Base-by-base conservation (phyloP, 2,113 vertebrate genomes). In the Lagenorhynchus albirostris region DNA sequence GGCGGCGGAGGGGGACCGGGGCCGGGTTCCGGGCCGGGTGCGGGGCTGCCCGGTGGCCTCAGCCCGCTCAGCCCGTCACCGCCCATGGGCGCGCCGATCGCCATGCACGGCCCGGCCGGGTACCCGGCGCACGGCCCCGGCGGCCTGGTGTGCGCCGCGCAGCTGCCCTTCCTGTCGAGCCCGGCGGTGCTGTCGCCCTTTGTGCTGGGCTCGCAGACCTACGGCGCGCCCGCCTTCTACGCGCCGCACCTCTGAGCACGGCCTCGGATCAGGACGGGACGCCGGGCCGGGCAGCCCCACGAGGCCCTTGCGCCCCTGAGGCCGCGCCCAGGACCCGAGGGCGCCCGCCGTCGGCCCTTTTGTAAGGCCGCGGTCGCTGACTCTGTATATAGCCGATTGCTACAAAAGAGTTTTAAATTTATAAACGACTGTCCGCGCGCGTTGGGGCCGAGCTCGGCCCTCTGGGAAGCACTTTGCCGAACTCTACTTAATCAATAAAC, bases 121-220 rank as follows among this genome's bases (percentile, higher is more conserved):
- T 99, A 99, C 60, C 98, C 98, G 1, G 96, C 98, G 2, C 99
- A 99, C 98, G 98, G 99, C 1, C 98, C 99, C 0, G 99, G 99
- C 0, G 99, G 99, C 91, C 98, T 99, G 92, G 99, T 99, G 65
- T 99, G 99, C 88, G 98, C 99, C 0, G 98, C 99, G 29, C 99
- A 99, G 98, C 98, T 99, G 98, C 99, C 99, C 89, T 99, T 99
- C 98, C 98, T 99, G 77, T 99, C 99, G 38, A 99, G 99, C 96
- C 99, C 99, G 4, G 98, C 99, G 2, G 99, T 99, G 68, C 99
- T 99, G 47, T 99, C 99, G 31, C 99, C 99, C 50, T 99, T 99
- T 98, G 99, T 99, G 97, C 98, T 99, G 97, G 99, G 99, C 89
- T 99, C 99, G 9, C 99, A 99, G 99, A 99, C 99, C 89, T 99